Conservation (phyloP, 2,797 vertebrate genomes). For the Betta splendens region DNA sequence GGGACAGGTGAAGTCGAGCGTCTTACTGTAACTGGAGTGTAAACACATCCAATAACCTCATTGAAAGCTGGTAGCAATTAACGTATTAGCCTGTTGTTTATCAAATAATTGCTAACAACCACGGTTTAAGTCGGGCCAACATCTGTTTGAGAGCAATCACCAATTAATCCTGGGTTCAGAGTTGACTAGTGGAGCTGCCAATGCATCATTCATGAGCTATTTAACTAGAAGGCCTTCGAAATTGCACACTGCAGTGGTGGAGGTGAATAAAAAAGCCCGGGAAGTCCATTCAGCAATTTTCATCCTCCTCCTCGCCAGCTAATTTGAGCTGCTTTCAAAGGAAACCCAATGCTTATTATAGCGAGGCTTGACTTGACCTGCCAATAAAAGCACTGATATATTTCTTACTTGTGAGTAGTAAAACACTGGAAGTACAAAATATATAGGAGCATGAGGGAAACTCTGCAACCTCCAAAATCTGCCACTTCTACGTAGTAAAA, state of each 20-base stretch:
- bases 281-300: conserved; percentile 65
- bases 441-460: conserved; percentile 38
- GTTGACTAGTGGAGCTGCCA: conserved; percentile 69
- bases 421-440: conserved; percentile 65
- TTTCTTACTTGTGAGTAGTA: conserved; percentile 63
- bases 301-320: conserved; percentile 52
- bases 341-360: conserved; percentile 74
- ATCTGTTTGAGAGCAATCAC: conserved; percentile 79
- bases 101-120: conserved; percentile 82
- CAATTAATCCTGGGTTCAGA: conserved; percentile 78
- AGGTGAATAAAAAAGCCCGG: conserved; percentile 47
- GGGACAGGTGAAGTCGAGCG: conserved; percentile 69
- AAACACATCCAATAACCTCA: conserved; percentile 73
- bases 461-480: conserved; percentile 16
- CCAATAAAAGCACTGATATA: conserved; percentile 69
- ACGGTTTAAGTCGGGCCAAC: conserved; percentile 67
- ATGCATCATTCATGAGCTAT: conserved; percentile 80
- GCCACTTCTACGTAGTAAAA: conserved; percentile 11
- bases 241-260: conserved; percentile 56
- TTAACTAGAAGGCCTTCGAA: conserved; percentile 63
- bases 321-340: conserved; percentile 68
- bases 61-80: conserved; percentile 78
- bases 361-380: conserved; percentile 58
- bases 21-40: conserved; percentile 76
- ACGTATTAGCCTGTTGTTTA: conserved; percentile 82